Base-by-base conservation (phyloP, 1,140 invertebrate species). In the Ephestia elutella region DNA sequence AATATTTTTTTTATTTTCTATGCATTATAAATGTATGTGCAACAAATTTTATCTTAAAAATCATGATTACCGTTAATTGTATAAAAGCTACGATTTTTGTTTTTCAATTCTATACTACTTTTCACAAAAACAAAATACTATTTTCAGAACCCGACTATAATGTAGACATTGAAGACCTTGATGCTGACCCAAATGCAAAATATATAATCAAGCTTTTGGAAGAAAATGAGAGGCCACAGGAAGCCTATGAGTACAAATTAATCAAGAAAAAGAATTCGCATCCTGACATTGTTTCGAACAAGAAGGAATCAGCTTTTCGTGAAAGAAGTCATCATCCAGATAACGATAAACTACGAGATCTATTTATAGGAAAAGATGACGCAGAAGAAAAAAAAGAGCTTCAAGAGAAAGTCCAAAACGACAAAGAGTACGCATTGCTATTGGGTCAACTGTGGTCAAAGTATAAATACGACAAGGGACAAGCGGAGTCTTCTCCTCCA, bases 401-500 rank as follows among this genome's bases (percentile, higher is more conserved):
- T 50, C 70, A 85, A 54, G 86, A 88, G 30, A 72, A 71, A 44
- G 75, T 85, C 56, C 86, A 91, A 60, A 89, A 87, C 44, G 87
- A 90, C 62, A 82, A 79, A 35, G 90, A 91, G 59, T 92, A 91
- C 62, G 89, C 89, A 19, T 77, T 91, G 54, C 79, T 91, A 15
- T 70, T 92, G 55, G 86, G 89, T 50, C 86, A 92, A 59, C 79
- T 92, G 28, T 92, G 91, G 91, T 89, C 91, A 32, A 92, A 92
- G 75, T 92, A 92, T 65, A 90, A 91, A 73, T 87, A 90, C 62
- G 89, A 91, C 63, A 87, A 82, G 56, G 75, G 81, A 49, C 78
- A 78, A 54, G 25, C 60, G 9, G 80, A 84, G 3, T 69, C 66
- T 58, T 65, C 70, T 10, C 78, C 86, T 8, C 79, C 86, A 74